Evolutionary conservation across 2,888 invertebrate genomes (phyloP), one percentile per base, ranked within the genome.

Genomic region (Psylliodes chrysocephalus): DNA sequence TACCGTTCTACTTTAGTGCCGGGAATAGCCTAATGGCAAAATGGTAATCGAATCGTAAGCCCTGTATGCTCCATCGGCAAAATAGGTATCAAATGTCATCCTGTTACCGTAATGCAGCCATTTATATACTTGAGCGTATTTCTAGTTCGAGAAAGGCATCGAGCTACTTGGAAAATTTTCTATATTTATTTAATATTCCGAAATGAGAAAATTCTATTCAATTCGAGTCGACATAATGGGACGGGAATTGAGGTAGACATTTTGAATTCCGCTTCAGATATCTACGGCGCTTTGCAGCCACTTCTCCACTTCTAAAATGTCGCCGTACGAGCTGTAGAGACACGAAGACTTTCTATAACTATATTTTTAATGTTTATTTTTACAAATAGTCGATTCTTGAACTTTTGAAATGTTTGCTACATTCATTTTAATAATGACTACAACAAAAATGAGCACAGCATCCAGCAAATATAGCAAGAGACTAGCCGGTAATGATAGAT

Each of bases 241-340:
- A 42, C 42, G 54, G 49, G 60, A 60, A 60, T 68, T 46, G 60
- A 67, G 64, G 67, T 66, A 67, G 69, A 64, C 66, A 69, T 71
- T 71, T 69, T 56, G 63, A 59, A 70, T 68, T 68, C 66, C 64
- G 55, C 53, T 66, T 51, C 53, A 57, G 61, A 66, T 66, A 63
- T n/a, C n/a, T n/a, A 56, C 61, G 60, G 53, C 56, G 38, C 25
- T 55, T 60, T 49, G 18, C 42, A 60, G 54, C 18, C 63, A 63
- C 60, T 53, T 61, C 35, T n/a, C n/a, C n/a, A n/a, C n/a, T n/a
- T n/a, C n/a, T n/a, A n/a, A n/a, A n/a, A n/a, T n/a, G n/a, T n/a
- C n/a, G n/a, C n/a, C n/a, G n/a, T n/a, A n/a, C n/a, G n/a, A n/a
- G n/a, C n/a, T n/a, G n/a, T n/a, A n/a, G n/a, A n/a, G n/a, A n/a